Evolutionary conservation across 64 coral and sea anemone genomes (phyloP).

Genomic region (Stichodactyla mertensii): DNA sequence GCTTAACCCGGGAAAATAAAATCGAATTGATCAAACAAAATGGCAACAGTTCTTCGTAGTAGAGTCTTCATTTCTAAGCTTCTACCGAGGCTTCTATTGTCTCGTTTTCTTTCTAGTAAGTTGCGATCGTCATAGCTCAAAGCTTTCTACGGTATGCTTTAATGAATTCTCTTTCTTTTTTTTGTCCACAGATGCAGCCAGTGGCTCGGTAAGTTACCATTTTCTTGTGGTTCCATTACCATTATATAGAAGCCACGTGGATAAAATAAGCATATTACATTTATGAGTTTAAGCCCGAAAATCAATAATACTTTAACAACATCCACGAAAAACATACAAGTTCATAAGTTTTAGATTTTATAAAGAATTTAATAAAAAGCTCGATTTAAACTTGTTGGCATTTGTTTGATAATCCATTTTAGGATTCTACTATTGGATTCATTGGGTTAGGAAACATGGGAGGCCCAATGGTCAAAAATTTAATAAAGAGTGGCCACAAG

Average conservation of each 20-base stretch:
- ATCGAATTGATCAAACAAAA: slow-evolving; percentile 20
- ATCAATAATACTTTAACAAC: no score
- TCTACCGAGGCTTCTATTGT: slow-evolving; percentile 5
- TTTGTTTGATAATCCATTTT: no score
- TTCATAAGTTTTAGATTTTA: neutral
- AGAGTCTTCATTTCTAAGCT: slow-evolving; percentile 14
- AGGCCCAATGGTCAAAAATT: slow-evolving; percentile 88
- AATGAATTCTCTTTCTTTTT: neutral
- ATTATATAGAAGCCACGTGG: neutral
- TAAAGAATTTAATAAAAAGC: no score
- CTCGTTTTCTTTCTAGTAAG: slow-evolving; percentile 50
- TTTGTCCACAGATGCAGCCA: slow-evolving; percentile 3
- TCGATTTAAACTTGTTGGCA: no score
- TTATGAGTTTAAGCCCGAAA: no score
- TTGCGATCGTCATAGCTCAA: neutral
- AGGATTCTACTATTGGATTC: slow-evolving; percentile 78
- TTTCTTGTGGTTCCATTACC: neutral
- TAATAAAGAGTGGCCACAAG: slow-evolving; percentile 60
- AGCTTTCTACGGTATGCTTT: neutral
- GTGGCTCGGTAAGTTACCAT: slow-evolving; percentile 2
- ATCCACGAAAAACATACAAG: neutral
- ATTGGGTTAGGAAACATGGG: slow-evolving; percentile 98
- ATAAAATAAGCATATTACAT: neutral
- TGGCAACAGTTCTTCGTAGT: slow-evolving; percentile 41
- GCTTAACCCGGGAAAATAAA: slow-evolving; percentile 1